Evolutionary conservation across 2,113 vertebrate species (phyloP).

Genomic region (Thymallus thymallus): DNA sequence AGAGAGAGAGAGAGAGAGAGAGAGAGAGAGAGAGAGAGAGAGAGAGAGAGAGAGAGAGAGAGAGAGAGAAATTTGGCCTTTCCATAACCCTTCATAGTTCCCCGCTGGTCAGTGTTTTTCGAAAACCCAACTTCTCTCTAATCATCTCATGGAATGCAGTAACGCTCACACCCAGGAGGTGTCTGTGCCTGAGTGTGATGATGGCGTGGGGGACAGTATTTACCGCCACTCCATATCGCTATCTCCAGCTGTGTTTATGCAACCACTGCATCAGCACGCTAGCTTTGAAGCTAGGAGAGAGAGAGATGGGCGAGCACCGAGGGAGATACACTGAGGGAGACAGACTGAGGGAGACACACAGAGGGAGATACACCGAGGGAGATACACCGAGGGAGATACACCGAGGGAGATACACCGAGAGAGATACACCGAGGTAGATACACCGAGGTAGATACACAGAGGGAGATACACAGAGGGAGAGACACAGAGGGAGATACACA

Average conservation of each 20-base stretch:
- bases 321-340: neutral
- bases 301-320: neutral
- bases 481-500: neutral
- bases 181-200: neutral
- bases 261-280: neutral
- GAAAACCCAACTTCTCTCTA: neutral
- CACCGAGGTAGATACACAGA: neutral
- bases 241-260: neutral
- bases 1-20: too few relatives aligned
- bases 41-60: neutral
- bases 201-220: neutral
- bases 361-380: neutral
- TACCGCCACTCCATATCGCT: neutral
- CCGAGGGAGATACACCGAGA: neutral
- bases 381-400: neutral
- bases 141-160: neutral
- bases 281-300: neutral
- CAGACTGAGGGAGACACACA: neutral
- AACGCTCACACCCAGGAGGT: neutral
- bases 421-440: neutral
- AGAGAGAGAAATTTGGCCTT: too few relatives aligned
- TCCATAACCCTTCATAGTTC: neutral
- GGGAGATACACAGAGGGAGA: neutral
- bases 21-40: too few relatives aligned
- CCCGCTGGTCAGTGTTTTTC: neutral